Evolutionary conservation across 2,797 vertebrate genomes (phyloP).

Genomic region (Malurus leucopterus): DNA sequence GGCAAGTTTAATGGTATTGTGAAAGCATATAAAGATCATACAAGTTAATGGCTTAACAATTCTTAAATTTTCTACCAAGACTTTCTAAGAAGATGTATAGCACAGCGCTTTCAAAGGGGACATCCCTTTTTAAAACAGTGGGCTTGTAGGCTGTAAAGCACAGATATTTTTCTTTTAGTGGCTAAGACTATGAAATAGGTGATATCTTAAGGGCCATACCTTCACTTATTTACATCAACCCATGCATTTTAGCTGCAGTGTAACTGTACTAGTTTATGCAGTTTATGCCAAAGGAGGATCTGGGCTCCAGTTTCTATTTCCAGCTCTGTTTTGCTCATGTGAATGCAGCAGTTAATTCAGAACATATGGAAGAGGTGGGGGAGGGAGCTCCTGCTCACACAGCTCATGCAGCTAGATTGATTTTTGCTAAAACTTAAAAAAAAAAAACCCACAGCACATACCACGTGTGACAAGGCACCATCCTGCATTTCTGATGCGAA

Average conservation of each 20-base stretch:
- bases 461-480: neutral
- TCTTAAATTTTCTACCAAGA: neutral
- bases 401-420: conserved; percentile 12
- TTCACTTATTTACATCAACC: neutral
- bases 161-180: neutral
- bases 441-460: neutral
- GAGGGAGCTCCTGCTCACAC: conserved; percentile 10
- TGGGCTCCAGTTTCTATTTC: conserved; percentile 32
- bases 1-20: neutral
- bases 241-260: neutral
- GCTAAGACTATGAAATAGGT: neutral
- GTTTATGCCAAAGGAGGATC: conserved; percentile 20
- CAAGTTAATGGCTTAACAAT: neutral
- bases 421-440: conserved; percentile 9
- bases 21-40: neutral
- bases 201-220: neutral
- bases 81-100: neutral
- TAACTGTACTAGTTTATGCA: neutral
- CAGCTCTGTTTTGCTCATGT: conserved; percentile 24
- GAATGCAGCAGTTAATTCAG: conserved; percentile 28
- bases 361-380: conserved; percentile 31
- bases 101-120: neutral
- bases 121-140: neutral
- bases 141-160: neutral
- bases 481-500: neutral